Evolutionary conservation across 2,888 invertebrate species (phyloP).

Genomic region (Busseola fusca): DNA sequence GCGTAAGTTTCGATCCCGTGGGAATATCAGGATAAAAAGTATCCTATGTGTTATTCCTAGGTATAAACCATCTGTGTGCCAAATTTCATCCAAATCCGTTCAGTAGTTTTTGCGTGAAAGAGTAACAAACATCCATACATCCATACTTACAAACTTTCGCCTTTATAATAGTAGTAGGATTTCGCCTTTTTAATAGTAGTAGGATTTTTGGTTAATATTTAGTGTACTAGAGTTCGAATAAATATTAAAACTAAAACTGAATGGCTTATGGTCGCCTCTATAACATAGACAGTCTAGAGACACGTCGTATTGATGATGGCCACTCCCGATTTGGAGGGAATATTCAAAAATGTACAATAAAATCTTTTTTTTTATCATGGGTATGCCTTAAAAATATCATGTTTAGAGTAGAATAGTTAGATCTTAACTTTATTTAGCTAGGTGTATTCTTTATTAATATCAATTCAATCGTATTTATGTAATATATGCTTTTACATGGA

Average conservation of each 20-base stretch:
- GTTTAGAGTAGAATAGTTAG: background rate
- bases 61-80: no score
- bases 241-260: slow-evolving; percentile 42
- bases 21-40: no score
- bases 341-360: slow-evolving; percentile 68
- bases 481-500: slow-evolving; percentile 67
- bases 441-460: slow-evolving; percentile 1
- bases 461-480: slow-evolving; percentile 5
- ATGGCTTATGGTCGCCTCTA: slow-evolving; percentile 71
- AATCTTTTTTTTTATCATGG: slow-evolving; percentile 36
- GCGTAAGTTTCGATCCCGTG: no score
- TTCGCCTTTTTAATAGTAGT: no score
- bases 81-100: no score
- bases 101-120: no score
- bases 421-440: background rate
- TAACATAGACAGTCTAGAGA: slow-evolving; percentile 79
- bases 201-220: slow-evolving; percentile 5
- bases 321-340: slow-evolving; percentile 86
- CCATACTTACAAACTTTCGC: no score
- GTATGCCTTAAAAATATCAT: background rate
- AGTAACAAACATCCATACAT: no score
- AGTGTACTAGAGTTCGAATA: background rate
- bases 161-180: no score
- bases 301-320: slow-evolving; percentile 86
- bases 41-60: no score